Conservation (phyloP, 2,888 invertebrate species). For the Trissolcus japonicus region DNA sequence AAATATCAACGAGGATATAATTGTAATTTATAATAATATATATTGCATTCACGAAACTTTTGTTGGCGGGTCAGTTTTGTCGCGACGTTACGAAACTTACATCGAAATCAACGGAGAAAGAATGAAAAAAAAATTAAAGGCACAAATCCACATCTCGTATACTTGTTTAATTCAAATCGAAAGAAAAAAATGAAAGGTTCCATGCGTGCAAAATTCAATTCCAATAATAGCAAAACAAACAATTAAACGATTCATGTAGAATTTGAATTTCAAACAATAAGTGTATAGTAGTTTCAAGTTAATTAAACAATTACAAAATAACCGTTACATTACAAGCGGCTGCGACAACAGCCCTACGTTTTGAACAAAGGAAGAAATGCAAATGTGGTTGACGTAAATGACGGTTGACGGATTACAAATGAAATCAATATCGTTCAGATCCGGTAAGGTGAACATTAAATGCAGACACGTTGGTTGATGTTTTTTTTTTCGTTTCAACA, state of each 20-base stretch:
- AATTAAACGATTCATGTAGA: constrained; percentile 13
- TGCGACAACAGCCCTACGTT: constrained; percentile 22
- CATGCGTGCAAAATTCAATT: constrained; percentile 3
- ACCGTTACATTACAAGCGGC: constrained; percentile 27
- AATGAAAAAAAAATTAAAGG: constrained; percentile 19
- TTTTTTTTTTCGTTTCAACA: constrained; percentile 67
- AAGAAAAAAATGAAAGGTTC: constrained; percentile 2
- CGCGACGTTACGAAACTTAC: constrained; percentile 24
- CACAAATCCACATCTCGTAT: constrained; percentile 11
- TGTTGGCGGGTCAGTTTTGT: constrained; percentile 8
- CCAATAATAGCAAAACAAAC: constrained; percentile 29
- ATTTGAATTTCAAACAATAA: constrained; percentile 17
- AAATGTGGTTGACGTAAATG: constrained; percentile 44
- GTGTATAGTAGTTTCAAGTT: constrained; percentile 6
- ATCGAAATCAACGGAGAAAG: constrained; percentile 21
- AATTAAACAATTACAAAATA: constrained; percentile 35
- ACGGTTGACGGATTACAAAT: constrained; percentile 45
- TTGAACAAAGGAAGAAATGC: constrained; percentile 51
- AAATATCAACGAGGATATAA: constrained; percentile 26
- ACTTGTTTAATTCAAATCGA: background rate
- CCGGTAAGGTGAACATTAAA: constrained; percentile 51
- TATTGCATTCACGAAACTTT: constrained; percentile 35
- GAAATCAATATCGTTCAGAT: constrained; percentile 37
- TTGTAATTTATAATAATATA: constrained; percentile 12
- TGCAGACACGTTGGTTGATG: constrained; percentile 41